Evolutionary conservation across 2,113 vertebrate genomes (phyloP).

Genomic region (Pollimyrus isidori): DNA sequence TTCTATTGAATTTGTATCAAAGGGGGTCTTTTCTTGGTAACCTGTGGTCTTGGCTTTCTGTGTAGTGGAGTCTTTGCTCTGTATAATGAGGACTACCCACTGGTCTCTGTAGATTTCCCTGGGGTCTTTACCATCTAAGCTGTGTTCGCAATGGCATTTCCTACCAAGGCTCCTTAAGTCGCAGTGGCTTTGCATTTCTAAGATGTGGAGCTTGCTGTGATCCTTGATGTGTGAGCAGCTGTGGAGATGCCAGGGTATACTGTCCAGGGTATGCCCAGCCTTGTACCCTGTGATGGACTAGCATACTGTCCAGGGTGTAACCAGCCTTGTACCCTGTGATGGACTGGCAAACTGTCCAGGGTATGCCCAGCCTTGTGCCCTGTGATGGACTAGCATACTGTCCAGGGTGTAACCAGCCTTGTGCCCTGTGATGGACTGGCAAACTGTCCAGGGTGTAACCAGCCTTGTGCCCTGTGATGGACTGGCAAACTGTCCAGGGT

Average conservation of each 20-base stretch:
- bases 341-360: not conserved
- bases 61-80: not conserved
- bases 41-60: not conserved
- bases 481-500: not conserved
- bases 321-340: not conserved
- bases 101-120: not conserved
- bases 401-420: not conserved
- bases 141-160: not conserved
- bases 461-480: not conserved
- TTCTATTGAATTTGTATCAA: not conserved
- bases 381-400: not conserved
- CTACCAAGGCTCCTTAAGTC: not conserved
- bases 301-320: not conserved
- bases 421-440: not conserved
- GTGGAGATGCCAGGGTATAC: not conserved
- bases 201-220: not conserved
- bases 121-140: not conserved
- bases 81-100: not conserved
- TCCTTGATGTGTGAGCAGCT: not conserved
- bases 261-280: not conserved
- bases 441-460: not conserved
- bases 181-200: not conserved
- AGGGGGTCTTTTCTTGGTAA: not conserved
- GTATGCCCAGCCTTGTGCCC: not conserved
- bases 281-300: not conserved